These are phyloP conservation scores for Clivina fossor DNA, from an alignment of 2,888 invertebrate species.

Conservation along the genomic window DNA sequence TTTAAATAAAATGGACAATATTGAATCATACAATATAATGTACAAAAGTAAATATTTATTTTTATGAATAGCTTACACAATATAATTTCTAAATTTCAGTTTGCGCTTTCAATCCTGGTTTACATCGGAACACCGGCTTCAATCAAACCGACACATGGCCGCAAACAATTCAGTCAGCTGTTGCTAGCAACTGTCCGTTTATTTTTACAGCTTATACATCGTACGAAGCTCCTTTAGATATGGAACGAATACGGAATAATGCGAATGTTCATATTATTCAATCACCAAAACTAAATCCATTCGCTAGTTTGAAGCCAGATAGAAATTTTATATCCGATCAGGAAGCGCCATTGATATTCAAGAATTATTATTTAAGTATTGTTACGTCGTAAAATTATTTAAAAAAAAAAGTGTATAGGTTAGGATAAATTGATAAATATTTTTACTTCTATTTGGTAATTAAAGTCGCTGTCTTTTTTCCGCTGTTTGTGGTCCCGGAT, in stretches of 20 bases:
- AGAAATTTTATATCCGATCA: constrained; percentile 76
- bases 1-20: too few relatives aligned
- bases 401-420: neutral
- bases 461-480: constrained; percentile 14
- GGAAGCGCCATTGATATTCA: constrained; percentile 68
- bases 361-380: constrained; percentile 67
- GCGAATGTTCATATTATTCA: constrained; percentile 57
- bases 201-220: constrained; percentile 69
- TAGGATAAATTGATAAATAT: neutral
- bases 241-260: constrained; percentile 59
- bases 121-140: constrained; percentile 67
- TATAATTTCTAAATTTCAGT: constrained; percentile 53
- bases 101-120: constrained; percentile 72
- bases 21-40: too few relatives aligned
- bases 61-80: neutral
- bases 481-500: constrained; percentile 38
- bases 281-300: constrained; percentile 63
- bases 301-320: constrained; percentile 69
- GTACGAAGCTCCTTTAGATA: constrained; percentile 65
- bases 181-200: constrained; percentile 61
- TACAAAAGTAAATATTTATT: too few relatives aligned
- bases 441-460: neutral
- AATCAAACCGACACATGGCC: constrained; percentile 69
- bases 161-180: constrained; percentile 60
- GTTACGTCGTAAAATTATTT: constrained; percentile 45